Percentiles rank a stretch among this genome's conserved stretches.
Evolutionary conservation across 2,113 vertebrate genomes (phyloP).

Genomic region (Petrocephalus microphthalmus): DNA sequence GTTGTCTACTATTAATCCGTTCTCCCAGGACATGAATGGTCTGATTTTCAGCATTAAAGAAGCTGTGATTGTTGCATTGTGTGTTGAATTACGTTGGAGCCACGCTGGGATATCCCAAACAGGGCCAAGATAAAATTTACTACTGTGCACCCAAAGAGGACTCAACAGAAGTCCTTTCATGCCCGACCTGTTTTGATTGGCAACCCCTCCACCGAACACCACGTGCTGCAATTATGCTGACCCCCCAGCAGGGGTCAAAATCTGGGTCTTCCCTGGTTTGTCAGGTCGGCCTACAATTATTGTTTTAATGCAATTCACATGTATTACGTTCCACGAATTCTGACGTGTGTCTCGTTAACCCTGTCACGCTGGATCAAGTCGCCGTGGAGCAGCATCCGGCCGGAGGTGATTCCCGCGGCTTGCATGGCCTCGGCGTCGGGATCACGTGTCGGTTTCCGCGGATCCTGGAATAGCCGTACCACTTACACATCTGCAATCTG

Average conservation of each 20-base stretch:
- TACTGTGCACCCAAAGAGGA: background rate
- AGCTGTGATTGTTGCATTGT: background rate
- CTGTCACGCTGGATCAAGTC: background rate
- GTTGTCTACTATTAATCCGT: background rate
- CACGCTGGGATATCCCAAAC: background rate
- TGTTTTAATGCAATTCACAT: slow-evolving; percentile 34
- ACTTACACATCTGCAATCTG: background rate
- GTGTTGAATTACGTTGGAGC: background rate
- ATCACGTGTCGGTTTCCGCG: background rate
- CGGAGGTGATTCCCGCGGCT: background rate
- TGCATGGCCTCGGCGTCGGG: background rate
- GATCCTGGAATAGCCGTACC: background rate
- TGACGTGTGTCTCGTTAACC: slow-evolving; percentile 1
- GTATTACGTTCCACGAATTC: slow-evolving; percentile 34
- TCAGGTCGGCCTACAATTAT: slow-evolving; percentile 32
- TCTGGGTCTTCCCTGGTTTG: slow-evolving; percentile 29
- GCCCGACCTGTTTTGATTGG: slow-evolving; percentile 34
- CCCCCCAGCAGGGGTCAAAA: slow-evolving; percentile 35
- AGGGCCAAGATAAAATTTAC: background rate
- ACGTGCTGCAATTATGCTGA: slow-evolving; percentile 34
- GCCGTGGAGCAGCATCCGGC: background rate
- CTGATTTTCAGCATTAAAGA: background rate
- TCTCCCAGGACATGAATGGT: background rate
- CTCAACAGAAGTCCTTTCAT: slow-evolving; percentile 39
- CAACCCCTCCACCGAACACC: slow-evolving; percentile 28